These are phyloP conservation scores for Pteria penguin DNA, from an alignment of 2,888 invertebrate species.

Conservation along the genomic window DNA sequence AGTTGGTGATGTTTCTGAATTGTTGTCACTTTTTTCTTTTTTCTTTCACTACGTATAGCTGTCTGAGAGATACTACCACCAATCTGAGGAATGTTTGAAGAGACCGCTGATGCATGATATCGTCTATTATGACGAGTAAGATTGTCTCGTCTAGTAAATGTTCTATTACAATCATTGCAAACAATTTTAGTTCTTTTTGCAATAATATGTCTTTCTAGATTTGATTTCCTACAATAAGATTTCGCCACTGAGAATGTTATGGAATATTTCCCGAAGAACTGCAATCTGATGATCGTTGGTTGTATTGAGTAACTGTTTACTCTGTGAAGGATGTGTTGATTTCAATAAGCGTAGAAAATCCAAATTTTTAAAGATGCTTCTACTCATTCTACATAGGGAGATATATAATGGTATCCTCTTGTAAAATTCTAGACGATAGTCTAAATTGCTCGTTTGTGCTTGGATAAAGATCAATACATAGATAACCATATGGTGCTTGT, in stretches of 20 bases:
- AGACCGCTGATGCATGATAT: too few species aligned
- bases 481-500: not conserved
- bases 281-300: not conserved
- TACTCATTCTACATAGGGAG: conserved; percentile 2
- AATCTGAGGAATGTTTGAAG: too few species aligned
- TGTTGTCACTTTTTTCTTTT: too few species aligned
- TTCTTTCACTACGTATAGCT: too few species aligned
- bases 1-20: too few species aligned
- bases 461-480: not conserved
- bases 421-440: not conserved
- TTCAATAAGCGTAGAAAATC: conserved; percentile 3
- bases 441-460: not conserved
- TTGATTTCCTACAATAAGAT: not conserved
- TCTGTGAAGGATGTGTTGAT: not conserved
- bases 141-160: too few species aligned
- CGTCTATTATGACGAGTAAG: too few species aligned
- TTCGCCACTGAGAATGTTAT: conserved; percentile 2
- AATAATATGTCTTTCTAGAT: conserved; percentile 8
- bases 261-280: not conserved
- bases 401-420: not conserved
- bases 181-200: too few species aligned
- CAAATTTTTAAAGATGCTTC: not conserved
- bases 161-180: not conserved
- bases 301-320: not conserved
- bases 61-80: too few species aligned